Evolutionary conservation across 2,113 vertebrate genomes (phyloP).

Genomic region (Gnathonemus longibarbis): DNA sequence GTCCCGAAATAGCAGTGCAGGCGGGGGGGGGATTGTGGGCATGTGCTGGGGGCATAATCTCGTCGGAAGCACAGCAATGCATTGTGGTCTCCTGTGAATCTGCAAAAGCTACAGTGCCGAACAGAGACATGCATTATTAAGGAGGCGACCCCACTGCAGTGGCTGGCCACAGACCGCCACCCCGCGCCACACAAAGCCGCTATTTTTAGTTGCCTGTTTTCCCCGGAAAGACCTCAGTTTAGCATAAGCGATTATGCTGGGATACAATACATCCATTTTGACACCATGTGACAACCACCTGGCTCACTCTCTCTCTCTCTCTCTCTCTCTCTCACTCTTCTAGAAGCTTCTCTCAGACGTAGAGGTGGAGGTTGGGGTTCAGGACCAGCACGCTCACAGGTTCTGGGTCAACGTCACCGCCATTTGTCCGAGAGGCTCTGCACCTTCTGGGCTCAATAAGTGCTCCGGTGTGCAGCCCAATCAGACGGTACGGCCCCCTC

Average conservation of each 20-base stretch:
- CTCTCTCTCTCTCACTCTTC: constrained; percentile 8
- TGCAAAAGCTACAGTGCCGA: constrained; percentile 48
- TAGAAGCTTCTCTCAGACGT: constrained; percentile 88
- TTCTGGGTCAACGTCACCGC: constrained; percentile 78
- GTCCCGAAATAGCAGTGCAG: not conserved
- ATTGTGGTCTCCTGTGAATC: constrained; percentile 53
- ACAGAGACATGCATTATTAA: constrained; percentile 58
- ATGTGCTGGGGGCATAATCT: constrained; percentile 43
- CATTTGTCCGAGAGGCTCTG: constrained; percentile 79
- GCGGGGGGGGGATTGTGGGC: constrained; percentile 33
- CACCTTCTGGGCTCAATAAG: constrained; percentile 60
- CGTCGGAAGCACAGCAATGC: constrained; percentile 49
- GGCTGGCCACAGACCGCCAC: constrained; percentile 42
- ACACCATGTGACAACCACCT: constrained; percentile 35
- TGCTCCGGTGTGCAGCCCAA: constrained; percentile 76
- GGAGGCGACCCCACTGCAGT: constrained; percentile 38
- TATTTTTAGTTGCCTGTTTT: constrained; percentile 53
- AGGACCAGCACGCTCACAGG: constrained; percentile 73
- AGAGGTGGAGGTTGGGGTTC: constrained; percentile 71
- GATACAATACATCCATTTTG: constrained; percentile 39
- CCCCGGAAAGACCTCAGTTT: constrained; percentile 32
- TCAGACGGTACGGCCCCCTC: constrained; percentile 68
- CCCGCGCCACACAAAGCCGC: constrained; percentile 44
- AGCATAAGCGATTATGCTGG: constrained; percentile 25
- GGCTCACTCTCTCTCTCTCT: not conserved